Conservation (phyloP, 2,888 invertebrate genomes). For the Neuroscelio doddi region DNA sequence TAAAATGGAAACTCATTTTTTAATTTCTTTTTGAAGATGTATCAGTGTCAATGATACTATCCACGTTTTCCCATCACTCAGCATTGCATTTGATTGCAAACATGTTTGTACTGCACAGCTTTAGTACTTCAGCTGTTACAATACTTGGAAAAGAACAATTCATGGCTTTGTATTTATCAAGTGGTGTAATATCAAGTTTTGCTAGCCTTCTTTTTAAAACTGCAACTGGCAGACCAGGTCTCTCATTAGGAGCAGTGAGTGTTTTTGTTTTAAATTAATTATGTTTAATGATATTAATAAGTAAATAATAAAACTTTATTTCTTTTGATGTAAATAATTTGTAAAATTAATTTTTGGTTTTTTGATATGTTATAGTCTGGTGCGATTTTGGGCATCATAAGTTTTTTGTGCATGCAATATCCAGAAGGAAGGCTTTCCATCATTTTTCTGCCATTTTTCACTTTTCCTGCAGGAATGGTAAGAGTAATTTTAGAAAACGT, state of each 20-base stretch:
- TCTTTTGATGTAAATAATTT: slow-evolving; percentile 30
- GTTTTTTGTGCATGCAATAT: slow-evolving; percentile 88
- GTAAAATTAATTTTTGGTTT: too few relatives aligned
- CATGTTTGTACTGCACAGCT: slow-evolving; percentile 96
- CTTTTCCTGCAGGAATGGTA: slow-evolving; percentile 90
- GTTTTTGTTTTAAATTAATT: too few relatives aligned
- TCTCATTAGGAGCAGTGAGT: slow-evolving; percentile 95
- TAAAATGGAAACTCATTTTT: slow-evolving; percentile 2
- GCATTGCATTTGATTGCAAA: slow-evolving; percentile 90
- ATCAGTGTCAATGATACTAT: slow-evolving; percentile 92
- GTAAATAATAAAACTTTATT: too few relatives aligned
- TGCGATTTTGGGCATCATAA: slow-evolving; percentile 92
- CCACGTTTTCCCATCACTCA: slow-evolving; percentile 95
- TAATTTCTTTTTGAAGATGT: slow-evolving; percentile 68
- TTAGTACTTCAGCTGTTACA: slow-evolving; percentile 79
- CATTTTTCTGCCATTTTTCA: slow-evolving; percentile 90
- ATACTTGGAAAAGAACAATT: slow-evolving; percentile 94
- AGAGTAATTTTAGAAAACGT: slow-evolving; percentile 60
- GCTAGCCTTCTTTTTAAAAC: slow-evolving; percentile 88
- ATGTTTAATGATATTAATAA: too few relatives aligned
- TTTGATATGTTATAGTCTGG: slow-evolving; percentile 83
- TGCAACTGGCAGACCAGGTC: slow-evolving; percentile 78
- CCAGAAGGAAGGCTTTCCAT: slow-evolving; percentile 92
- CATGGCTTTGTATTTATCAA: slow-evolving; percentile 89
- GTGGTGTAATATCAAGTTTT: slow-evolving; percentile 90